A percentile compares a stretch with the other conserved stretches of the same genome.
Evolutionary conservation across 2,797 vertebrate genomes (phyloP).

Genomic region (Myiotriccus ornatus): DNA sequence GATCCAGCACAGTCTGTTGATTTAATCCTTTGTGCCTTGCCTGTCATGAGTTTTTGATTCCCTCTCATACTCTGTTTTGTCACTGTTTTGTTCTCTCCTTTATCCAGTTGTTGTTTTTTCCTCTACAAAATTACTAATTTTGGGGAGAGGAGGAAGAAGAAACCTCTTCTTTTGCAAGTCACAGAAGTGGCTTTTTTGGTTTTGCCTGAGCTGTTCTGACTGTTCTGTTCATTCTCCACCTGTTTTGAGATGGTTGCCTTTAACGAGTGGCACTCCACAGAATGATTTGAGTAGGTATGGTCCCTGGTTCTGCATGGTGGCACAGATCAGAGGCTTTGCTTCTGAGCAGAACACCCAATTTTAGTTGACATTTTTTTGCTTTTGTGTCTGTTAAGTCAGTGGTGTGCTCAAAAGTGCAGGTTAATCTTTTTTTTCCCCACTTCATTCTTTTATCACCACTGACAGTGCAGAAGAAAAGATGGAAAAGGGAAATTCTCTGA

Average conservation of each 20-base stretch:
- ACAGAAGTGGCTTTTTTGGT: background rate
- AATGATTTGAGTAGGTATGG: background rate
- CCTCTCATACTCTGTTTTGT: background rate
- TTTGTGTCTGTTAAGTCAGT: background rate
- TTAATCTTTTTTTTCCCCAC: background rate
- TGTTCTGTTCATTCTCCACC: background rate
- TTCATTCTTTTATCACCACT: background rate
- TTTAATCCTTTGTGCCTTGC: background rate
- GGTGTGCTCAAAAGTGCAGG: background rate
- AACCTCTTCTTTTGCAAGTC: background rate
- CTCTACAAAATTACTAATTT: background rate
- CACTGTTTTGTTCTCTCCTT: background rate
- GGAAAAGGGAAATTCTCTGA: background rate
- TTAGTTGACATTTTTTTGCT: background rate
- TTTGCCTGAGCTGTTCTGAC: background rate
- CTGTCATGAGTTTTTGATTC: background rate
- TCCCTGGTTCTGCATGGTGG: background rate
- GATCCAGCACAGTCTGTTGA: background rate
- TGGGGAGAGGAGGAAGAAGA: background rate
- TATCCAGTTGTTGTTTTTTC: background rate
- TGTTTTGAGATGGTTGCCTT: background rate
- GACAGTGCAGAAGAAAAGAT: background rate
- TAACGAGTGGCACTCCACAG: fast-evolving
- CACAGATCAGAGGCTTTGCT: conserved; percentile 18
- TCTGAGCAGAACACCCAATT: conserved; percentile 14